These are phyloP conservation scores for Tetragonisca angustula DNA, from an alignment of 2,888 invertebrate genomes.

Conservation along the genomic window DNA sequence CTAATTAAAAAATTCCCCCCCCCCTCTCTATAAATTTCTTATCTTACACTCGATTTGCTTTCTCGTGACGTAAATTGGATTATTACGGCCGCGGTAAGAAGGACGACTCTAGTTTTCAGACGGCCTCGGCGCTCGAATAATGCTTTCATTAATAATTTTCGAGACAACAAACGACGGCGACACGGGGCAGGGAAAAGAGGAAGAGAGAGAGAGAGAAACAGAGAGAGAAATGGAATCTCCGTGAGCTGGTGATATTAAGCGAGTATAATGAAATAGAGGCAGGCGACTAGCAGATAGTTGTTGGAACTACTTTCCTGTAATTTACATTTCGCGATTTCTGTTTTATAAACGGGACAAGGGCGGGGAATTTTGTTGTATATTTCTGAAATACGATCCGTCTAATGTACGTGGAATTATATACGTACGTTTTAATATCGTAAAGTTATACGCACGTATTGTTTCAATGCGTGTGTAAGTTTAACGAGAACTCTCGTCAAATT, in stretches of 20 bases:
- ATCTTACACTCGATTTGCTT: slow-evolving; percentile 37
- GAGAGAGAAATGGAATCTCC: slow-evolving; percentile 7
- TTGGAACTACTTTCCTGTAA: slow-evolving; percentile 1
- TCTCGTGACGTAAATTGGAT: slow-evolving; percentile 39
- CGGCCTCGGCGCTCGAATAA: slow-evolving; percentile 22
- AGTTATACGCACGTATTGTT: neutral
- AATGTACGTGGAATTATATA: neutral
- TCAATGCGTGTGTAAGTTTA: neutral
- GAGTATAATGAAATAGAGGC: slow-evolving; percentile 32
- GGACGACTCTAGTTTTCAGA: slow-evolving; percentile 22
- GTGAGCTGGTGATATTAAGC: slow-evolving; percentile 19
- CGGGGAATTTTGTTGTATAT: neutral
- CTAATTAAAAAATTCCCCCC: slow-evolving; percentile 41
- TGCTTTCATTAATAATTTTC: slow-evolving; percentile 50
- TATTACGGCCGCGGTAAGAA: slow-evolving; percentile 29
- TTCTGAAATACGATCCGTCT: neutral
- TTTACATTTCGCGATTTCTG: slow-evolving; percentile 17
- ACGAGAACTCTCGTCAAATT: neutral
- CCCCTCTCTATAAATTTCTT: slow-evolving; percentile 46
- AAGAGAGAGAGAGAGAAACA: neutral
- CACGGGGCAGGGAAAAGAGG: neutral
- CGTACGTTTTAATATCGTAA: too few species aligned
- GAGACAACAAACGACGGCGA: slow-evolving; percentile 31
- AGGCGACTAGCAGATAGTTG: slow-evolving; percentile 50
- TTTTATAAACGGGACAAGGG: neutral